Evolutionary conservation across 1,140 invertebrate species (phyloP), one percentile per base, ranked within the genome.

Genomic region (Stegodyphus dumicola): DNA sequence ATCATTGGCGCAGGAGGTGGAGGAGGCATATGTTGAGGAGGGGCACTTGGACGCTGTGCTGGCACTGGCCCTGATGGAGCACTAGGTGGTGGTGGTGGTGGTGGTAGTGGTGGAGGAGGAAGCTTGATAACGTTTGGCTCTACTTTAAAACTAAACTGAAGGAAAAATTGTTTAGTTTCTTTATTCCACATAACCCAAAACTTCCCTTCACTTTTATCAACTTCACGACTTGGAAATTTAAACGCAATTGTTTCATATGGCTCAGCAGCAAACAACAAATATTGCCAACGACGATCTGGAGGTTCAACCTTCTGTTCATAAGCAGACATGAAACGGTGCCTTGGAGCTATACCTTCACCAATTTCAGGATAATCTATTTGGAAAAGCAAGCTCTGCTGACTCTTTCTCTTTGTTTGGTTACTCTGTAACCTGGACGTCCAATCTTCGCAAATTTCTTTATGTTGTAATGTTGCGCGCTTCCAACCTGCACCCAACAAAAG

Each of bases 371-470:
- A 94, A 89, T 94, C 93, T 89, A 93, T 92, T 80, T 99, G 98
- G 90, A 99, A 99, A 0, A 99, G 91, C 67, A 99, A 92, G 90
- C 97, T 99, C 90, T 99, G 98, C 89, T 99, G 99, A 97, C 96
- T 15, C 96, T 95, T 89, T 99, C 98, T 88, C 97, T 93, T 91
- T 99, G 98, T 91, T 99, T 99, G 0, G 98, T 99, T 1, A 99
- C 98, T 90, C 99, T 93, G 90, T 99, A 99, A 90, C 99, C 99
- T 84, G 99, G 99, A 75, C 99, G 92, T 89, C 99, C 99, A 91
- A 99, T 99, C 92, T 99, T 99, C 0, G 99, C 98, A 92, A 99
- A 99, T 90, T 99, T 99, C 89, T 98, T 99, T 0, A 97, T 97
- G 89, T 99, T n/a, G n/a, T n/a, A n/a, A n/a, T n/a, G n/a, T n/a